Base-by-base conservation (phyloP, 2,113 vertebrate species). In the Coracopsis vasa region DNA sequence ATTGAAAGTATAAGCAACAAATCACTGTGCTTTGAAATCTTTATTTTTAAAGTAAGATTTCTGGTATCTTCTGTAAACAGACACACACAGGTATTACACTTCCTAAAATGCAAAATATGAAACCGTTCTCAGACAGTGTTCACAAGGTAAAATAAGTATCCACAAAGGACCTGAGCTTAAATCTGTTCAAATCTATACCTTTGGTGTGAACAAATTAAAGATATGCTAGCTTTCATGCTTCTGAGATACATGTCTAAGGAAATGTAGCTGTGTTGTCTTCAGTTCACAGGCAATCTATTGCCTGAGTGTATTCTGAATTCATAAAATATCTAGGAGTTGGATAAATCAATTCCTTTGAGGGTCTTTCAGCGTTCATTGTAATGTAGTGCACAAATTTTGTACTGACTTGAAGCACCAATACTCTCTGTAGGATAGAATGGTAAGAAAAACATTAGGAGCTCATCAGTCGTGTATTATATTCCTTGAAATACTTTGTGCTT, bases 21-120 rank as follows among this genome's bases (percentile, higher is more conserved):
- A 62, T 23, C 35, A 29, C 31, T 51, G 19, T 66, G 45, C 28
- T 71, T 61, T 71, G 33, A 51, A 65, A 41, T 39, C 28, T 35
- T 23, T 17, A 50, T 94, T 94, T 96, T 96, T 16, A 54, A 78
- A 37, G 19, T 70, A 78, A 67, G 71, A 25, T 84, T 84, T 93
- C 21, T 47, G 16, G 2, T 31, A 4, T 58, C 39, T 47, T 83
- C 51, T 80, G 35, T 50, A 90, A 90, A 85, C 20, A 50, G 4
- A 44, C 12, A n/a, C 6, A 48, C 10, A 62, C 11, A 47, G 12
- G 33, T 62, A 35, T 10, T 15, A 24, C n/a, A 39, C 6, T 89
- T 69, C 13, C 23, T 58, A 44, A 74, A 70, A 7, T 85, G 51
- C 39, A 73, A 90, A 85, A 47, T 33, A 50, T 19, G 51, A 51